Evolutionary conservation across 2,888 invertebrate genomes (phyloP), one percentile per base, ranked within the genome.

Genomic region (Harpagoxenus sublaevis): DNA sequence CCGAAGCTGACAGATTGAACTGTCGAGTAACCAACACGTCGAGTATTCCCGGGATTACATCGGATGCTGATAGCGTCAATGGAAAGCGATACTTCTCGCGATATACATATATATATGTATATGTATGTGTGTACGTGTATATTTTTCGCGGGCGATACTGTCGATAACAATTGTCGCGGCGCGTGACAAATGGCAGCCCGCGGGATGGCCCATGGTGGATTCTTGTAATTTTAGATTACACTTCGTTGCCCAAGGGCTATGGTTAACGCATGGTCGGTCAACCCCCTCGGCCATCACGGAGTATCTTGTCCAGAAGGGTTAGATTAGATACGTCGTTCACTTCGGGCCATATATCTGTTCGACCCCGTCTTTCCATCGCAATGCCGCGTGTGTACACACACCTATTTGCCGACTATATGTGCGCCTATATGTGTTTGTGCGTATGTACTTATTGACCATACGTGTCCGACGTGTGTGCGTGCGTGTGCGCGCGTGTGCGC

Each of bases 301-400:
- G 93, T 94, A 94, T 94, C 94, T 94, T 93, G 94, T 93, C 93
- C 92, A 91, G 92, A 94, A 94, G 94, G 94, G 94, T 94, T 93
- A 93, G 94, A 95, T 95, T 94, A 94, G 95, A 94, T 92, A 94
- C 93, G 93, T 94, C 93, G 93, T 92, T 92, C 93, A 92, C 91
- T 91, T 90, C 86, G 86, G 92, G 92, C 92, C 92, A 92, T 94
- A 94, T 94, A 94, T 94, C 90, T 91, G 90, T 92, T 90, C 89
- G 92, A 90, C 91, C 92, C 92, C 91, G 93, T 92, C 93, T 94
- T 93, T 92, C 92, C 91, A 91, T 91, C 89, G 91, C 87, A 89
- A 89, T 92, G 92, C 81, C 88, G 86, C 84, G 62, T 77, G 83
- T 85, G 86, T 73, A 70, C 83, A 70, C 84, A 75, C 77, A 70